Percentiles rank a stretch among this genome's conserved stretches.
phyloP scores from a whole-genome alignment of 2,113 vertebrate genomes.

The Numenius arquata region DNA sequence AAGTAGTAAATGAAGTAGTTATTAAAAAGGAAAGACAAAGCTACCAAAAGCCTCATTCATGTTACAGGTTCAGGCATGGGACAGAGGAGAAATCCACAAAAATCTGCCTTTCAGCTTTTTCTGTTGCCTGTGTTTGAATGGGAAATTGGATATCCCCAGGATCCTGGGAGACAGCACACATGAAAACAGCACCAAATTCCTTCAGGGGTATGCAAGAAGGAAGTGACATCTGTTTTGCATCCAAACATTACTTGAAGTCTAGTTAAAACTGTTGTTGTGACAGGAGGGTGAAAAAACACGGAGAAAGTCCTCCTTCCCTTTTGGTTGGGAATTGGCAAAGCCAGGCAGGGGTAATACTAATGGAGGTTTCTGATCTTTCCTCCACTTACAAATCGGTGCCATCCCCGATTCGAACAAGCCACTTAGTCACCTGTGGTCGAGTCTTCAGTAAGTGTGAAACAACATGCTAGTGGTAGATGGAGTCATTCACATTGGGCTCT shows the following conservation, averaged over 20 bases:
- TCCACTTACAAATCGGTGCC: not conserved
- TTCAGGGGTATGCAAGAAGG: conserved; percentile 26
- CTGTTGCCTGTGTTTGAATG: conserved; percentile 42
- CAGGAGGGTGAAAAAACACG: not conserved
- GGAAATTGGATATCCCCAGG: conserved; percentile 59
- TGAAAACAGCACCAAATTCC: conserved; percentile 53
- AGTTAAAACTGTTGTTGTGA: conserved; percentile 25
- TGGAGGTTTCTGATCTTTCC: conserved; percentile 12
- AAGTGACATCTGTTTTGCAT: conserved; percentile 56
- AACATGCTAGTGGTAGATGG: not conserved
- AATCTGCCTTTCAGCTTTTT: conserved; percentile 64
- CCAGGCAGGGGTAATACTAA: not conserved
- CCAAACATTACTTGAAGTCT: conserved; percentile 28
- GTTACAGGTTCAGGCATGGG: conserved; percentile 47
- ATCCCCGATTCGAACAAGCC: not conserved
- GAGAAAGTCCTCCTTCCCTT: not conserved
- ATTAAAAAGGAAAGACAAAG: conserved; percentile 60
- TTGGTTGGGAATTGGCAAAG: not conserved
- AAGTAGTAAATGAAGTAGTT: conserved; percentile 46
- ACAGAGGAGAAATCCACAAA: conserved; percentile 52
- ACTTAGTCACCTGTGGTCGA: not conserved
- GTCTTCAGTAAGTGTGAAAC: not conserved
- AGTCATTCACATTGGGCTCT: not conserved
- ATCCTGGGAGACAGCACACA: conserved; percentile 34
- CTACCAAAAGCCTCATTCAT: conserved; percentile 48